These are phyloP conservation scores for Triops cancriformis DNA, from an alignment of 1,140 invertebrate species.

Conservation along the genomic window DNA sequence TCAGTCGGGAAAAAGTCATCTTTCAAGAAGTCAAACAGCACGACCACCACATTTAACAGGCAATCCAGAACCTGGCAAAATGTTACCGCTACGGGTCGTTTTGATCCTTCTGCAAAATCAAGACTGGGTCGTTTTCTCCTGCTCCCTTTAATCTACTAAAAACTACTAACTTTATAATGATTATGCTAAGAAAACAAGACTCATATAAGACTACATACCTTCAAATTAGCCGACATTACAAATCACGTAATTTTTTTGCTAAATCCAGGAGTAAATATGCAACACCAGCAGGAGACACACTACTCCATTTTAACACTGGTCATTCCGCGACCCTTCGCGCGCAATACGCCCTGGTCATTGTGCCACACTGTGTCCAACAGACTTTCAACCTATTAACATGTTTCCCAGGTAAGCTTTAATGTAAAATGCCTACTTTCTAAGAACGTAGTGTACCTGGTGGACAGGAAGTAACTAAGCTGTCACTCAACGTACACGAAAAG, in stretches of 20 bases:
- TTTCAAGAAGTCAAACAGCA: no score
- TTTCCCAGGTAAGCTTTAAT: neutral
- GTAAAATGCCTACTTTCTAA: neutral
- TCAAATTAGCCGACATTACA: no score
- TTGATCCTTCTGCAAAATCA: no score
- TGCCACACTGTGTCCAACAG: conserved; percentile 35
- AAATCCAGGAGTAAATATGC: conserved; percentile 19
- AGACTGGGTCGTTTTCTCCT: no score
- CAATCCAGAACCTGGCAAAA: no score
- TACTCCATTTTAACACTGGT: conserved; percentile 32
- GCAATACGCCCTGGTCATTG: conserved; percentile 38
- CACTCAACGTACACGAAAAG: conserved; percentile 43
- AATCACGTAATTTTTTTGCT: neutral
- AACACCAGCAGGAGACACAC: conserved; percentile 24
- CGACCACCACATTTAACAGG: no score
- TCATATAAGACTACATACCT: neutral
- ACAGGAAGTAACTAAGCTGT: conserved; percentile 42
- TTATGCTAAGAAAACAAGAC: neutral
- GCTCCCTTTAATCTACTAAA: no score
- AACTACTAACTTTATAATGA: neutral
- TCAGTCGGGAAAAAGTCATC: no score
- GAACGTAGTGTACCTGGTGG: conserved; percentile 37
- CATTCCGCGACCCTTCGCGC: conserved; percentile 32
- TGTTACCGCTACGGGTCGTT: no score
- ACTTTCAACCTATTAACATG: conserved; percentile 27